Evolutionary conservation across 2,797 vertebrate species (phyloP), one percentile per base, ranked within the genome.

Genomic region (Odontamblyopus rebecca): DNA sequence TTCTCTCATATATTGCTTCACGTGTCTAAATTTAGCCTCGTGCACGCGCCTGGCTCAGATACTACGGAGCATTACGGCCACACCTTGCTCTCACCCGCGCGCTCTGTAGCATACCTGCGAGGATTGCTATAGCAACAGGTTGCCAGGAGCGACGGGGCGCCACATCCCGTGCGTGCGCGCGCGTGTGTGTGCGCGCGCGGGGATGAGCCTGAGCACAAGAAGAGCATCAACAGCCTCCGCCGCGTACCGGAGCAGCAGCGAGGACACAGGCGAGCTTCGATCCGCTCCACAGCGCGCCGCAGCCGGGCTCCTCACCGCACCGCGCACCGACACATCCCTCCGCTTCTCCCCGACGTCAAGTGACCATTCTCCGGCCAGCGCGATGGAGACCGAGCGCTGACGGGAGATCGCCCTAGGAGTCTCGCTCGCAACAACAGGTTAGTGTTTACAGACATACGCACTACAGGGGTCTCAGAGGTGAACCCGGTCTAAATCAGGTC

Each of bases 71-170:
- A 30, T 38, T 32, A 35, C 5, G n/a, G 23, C 80, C 85, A 85
- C 88, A 84, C 86, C 88, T 88, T 80, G 29, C 53, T 23, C 80
- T 73, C 76, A 78, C 69, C 72, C 41, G 18, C 82, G 72, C 76
- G 66, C 18, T 29, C 59, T 60, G 69, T 27, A 65, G 51, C 70
- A 9, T 82, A 90, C 92, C 92, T 92, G 90, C 89, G 89, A 88
- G 87, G 86, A 94, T 93, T 86, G 92, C 92, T 92, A 95, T 94
- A 92, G 93, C 92, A 94, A 94, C 93, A 93, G 93, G 94, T 94
- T 93, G 91, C 90, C 88, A 92, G 80, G 81, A 85, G 91, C 90
- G 90, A 94, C 91, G 77, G 91, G 92, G 91, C 89, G 86, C 91
- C 85, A 83, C 90, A 79, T 79, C 90, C 80, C 85, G 61, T 41